Conservation (phyloP, 2,113 vertebrate species). For the Fulica atra region DNA sequence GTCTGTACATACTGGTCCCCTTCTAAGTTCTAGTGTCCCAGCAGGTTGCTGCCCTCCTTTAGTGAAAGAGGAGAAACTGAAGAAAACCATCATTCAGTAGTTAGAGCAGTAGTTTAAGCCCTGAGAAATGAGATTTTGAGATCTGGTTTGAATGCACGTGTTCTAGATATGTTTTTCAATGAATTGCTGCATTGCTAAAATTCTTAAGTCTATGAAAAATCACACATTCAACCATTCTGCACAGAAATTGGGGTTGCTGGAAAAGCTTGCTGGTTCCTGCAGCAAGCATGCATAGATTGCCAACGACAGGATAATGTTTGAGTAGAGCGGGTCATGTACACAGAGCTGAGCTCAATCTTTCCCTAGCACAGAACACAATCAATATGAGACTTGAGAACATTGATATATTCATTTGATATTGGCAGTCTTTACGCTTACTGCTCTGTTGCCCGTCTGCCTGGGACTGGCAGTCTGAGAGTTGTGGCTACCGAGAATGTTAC, state of each 20-base stretch:
- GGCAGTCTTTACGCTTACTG: background rate
- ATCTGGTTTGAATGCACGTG: background rate
- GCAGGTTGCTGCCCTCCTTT: background rate
- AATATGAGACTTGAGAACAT: background rate
- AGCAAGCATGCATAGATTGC: background rate
- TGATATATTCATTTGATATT: background rate
- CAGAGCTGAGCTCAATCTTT: background rate
- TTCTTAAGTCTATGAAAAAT: background rate
- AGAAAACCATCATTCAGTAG: background rate
- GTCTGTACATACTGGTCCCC: rapidly evolving
- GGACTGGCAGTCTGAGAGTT: background rate
- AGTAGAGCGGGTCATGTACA: background rate
- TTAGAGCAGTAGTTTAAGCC: background rate
- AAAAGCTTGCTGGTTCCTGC: background rate
- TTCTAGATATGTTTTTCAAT: background rate
- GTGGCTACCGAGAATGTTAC: background rate
- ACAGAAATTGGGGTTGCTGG: background rate
- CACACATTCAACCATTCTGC: background rate
- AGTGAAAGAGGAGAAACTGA: background rate
- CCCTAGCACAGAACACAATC: background rate
- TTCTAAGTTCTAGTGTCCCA: background rate
- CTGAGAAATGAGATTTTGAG: background rate
- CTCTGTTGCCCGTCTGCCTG: background rate
- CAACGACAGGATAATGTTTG: background rate
- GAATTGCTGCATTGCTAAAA: background rate